These are phyloP conservation scores for Caenorhabditis sp. DNA, from an alignment of 2,888 invertebrate species.

Conservation along the genomic window DNA sequence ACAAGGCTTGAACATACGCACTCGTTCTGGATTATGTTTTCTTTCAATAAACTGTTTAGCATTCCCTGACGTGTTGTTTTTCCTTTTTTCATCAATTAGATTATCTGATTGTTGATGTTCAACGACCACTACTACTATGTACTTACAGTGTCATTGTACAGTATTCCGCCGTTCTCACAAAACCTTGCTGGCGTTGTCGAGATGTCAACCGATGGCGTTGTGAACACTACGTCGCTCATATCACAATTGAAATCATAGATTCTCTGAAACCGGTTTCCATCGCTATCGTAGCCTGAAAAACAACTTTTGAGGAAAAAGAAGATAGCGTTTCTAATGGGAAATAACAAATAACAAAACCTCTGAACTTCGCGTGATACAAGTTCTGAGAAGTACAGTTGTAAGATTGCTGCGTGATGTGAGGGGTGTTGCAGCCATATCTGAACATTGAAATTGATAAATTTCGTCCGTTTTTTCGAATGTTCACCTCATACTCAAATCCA, in stretches of 20 bases:
- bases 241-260: slow-evolving; percentile 76
- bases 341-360: slow-evolving; percentile 46
- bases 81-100: background rate
- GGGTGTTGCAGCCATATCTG: slow-evolving; percentile 73
- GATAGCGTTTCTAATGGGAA: background rate
- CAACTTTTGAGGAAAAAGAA: background rate
- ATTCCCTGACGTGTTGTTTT: slow-evolving; percentile 8
- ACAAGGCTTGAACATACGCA: slow-evolving; percentile 44
- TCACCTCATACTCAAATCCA: slow-evolving; percentile 50
- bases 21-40: background rate
- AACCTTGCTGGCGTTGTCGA: slow-evolving; percentile 61
- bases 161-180: slow-evolving; percentile 73
- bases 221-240: slow-evolving; percentile 34
- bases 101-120: too few relatives aligned
- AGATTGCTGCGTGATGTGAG: slow-evolving; percentile 63
- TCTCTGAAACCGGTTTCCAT: slow-evolving; percentile 74
- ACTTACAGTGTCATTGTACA: slow-evolving; percentile 60
- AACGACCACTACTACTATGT: too few relatives aligned
- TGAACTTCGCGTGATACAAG: slow-evolving; percentile 69
- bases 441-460: background rate
- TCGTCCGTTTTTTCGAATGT: background rate
- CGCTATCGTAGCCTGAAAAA: slow-evolving; percentile 69
- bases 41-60: slow-evolving; percentile 21
- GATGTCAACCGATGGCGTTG: slow-evolving; percentile 47
- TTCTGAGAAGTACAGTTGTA: slow-evolving; percentile 69